These are phyloP conservation scores for Anodontia alba DNA, from an alignment of 2,888 invertebrate species.

Conservation along the genomic window DNA sequence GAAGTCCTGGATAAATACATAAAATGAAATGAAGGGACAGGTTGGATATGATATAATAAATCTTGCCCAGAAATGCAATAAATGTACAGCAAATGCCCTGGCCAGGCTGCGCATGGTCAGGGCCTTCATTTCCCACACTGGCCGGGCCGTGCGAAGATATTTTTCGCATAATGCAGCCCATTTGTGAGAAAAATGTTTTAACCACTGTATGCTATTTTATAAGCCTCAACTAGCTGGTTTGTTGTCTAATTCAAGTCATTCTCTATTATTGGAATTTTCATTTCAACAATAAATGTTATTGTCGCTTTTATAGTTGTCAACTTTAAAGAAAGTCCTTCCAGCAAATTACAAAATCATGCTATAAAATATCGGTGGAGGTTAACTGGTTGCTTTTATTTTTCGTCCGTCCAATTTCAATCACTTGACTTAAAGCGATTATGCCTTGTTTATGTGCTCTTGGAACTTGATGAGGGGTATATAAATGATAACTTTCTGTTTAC, in stretches of 20 bases:
- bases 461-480: constrained; percentile 40
- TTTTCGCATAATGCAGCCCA: too few relatives aligned
- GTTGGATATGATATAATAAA: too few relatives aligned
- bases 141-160: too few relatives aligned
- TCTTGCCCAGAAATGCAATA: too few relatives aligned
- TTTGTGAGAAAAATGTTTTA: too few relatives aligned
- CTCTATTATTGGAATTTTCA: constrained; percentile 20
- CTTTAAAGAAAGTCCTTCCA: constrained; percentile 34
- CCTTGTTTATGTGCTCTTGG: constrained; percentile 42
- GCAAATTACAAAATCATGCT: constrained; percentile 33
- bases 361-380: constrained; percentile 29
- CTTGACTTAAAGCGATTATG: constrained; percentile 41
- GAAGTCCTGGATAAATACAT: too few relatives aligned
- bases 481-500: constrained; percentile 58
- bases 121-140: too few relatives aligned
- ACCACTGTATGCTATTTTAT: too few relatives aligned
- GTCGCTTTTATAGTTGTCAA: constrained; percentile 37
- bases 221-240: too few relatives aligned
- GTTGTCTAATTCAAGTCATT: background rate
- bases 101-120: too few relatives aligned
- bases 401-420: constrained; percentile 30
- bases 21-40: too few relatives aligned
- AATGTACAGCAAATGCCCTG: too few relatives aligned
- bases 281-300: constrained; percentile 48
- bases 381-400: background rate